Percentiles rank a stretch among this genome's conserved stretches.
Evolutionary conservation across 1,140 invertebrate species (phyloP).

Genomic region (Atta cephalotes): DNA sequence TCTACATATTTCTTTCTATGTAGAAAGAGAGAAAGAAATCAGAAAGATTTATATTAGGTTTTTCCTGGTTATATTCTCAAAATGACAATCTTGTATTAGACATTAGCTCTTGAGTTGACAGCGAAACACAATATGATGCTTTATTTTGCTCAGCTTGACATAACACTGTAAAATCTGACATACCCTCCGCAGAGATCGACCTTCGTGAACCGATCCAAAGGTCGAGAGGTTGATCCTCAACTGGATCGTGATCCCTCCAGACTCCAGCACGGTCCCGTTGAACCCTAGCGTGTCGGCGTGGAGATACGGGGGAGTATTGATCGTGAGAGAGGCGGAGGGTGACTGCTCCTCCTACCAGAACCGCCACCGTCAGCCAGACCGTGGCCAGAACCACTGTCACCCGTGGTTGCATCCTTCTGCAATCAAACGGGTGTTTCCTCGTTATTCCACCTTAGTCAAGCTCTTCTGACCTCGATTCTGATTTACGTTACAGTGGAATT

Average conservation of each 20-base stretch:
- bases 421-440: slow-evolving; percentile 78
- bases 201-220: slow-evolving; percentile 59
- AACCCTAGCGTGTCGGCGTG: slow-evolving; percentile 75
- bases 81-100: slow-evolving; percentile 18
- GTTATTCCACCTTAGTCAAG: slow-evolving; percentile 66
- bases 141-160: slow-evolving; percentile 7
- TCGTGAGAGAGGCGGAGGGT: slow-evolving; percentile 78
- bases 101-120: slow-evolving; percentile 3
- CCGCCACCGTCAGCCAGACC: slow-evolving; percentile 79
- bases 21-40: neutral
- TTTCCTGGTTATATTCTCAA: neutral
- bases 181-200: slow-evolving; percentile 52
- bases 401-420: slow-evolving; percentile 81
- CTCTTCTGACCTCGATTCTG: slow-evolving; percentile 1
- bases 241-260: slow-evolving; percentile 62
- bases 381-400: slow-evolving; percentile 81
- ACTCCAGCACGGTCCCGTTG: slow-evolving; percentile 40
- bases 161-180: neutral
- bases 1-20: neutral
- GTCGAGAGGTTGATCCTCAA: slow-evolving; percentile 63
- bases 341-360: slow-evolving; percentile 73
- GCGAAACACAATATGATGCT: neutral
- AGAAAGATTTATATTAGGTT: neutral
- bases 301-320: slow-evolving; percentile 83
- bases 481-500: slow-evolving; percentile 5